phyloP scores from a whole-genome alignment of 2,113 vertebrate species.

The Ia io region DNA sequence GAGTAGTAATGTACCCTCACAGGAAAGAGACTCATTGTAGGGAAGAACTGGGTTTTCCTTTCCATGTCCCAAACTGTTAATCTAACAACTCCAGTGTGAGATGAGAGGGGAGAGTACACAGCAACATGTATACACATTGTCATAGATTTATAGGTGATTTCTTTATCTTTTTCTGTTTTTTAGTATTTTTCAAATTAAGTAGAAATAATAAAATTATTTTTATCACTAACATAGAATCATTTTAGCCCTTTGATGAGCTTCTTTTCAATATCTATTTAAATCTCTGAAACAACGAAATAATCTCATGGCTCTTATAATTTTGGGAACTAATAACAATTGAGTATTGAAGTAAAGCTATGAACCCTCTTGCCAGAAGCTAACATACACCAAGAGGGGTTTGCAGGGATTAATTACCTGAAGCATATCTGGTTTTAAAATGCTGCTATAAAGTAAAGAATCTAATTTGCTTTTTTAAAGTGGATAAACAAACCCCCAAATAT shows the following conservation, averaged over 20 bases:
- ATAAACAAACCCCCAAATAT: not conserved
- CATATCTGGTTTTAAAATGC: not conserved
- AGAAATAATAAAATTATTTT: not conserved
- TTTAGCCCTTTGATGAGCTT: not conserved
- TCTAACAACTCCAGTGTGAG: not conserved
- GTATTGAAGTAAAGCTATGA: not conserved
- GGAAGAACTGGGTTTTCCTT: not conserved
- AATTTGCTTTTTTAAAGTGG: not conserved
- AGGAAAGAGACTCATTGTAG: not conserved
- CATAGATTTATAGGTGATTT: not conserved
- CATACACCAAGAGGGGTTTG: not conserved
- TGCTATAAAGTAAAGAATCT: not conserved
- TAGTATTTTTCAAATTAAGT: not conserved
- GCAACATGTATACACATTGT: not conserved
- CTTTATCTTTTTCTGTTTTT: not conserved
- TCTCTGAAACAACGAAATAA: not conserved
- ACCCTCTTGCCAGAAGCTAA: not conserved
- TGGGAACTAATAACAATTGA: not conserved
- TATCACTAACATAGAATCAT: not conserved
- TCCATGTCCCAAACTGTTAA: not conserved
- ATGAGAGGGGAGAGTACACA: not conserved
- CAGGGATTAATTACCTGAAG: not conserved
- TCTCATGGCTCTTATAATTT: not conserved
- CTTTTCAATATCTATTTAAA: not conserved
- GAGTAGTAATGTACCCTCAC: not conserved